Evolutionary conservation across 1,140 invertebrate genomes (phyloP), one percentile per base, ranked within the genome.

Genomic region (Procambarus clarkii): DNA sequence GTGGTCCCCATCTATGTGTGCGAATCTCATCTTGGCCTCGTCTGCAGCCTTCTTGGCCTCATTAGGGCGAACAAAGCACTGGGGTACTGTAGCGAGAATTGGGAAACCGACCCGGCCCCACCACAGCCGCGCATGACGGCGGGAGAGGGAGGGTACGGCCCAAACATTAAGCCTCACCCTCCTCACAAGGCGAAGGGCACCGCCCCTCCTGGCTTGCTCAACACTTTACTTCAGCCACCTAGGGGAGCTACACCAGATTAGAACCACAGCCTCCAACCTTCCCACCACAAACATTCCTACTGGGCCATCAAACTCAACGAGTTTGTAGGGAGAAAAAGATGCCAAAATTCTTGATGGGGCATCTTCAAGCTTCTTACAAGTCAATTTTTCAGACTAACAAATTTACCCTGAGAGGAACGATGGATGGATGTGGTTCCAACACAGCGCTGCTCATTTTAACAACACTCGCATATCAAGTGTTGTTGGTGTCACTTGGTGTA

Each of bases 1-100:
- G 94, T 99, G 99, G 95, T 99, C 99, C 45, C 99, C 99, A 95
- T 99, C 99, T 93, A 99, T 99, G 95, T 99, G 99, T 0, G 99
- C 99, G 95, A 99, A 99, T 88, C 98, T 96, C 97, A 99, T 98
- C 96, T 99, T 99, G 92, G 99, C 98, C 95, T 99, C 99, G 95
- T 99, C 99, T 4, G 99, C 98, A 79, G 98, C 98, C 95, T 99
- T 99, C 95, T 99, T 98, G n/a, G 97, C 97, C 95, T 99, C 99
- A 95, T 99, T 99, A 58, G 99, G 99, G 94, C 99, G 96, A 90
- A 99, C 98, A 96, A 99, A 99, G 95, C 98, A 99, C 96, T 99
- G 99, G 94, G 99, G 98, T 95, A 99, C 99, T 98, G 94, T 88
- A 93, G 92, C 85, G 92, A 94, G 93, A 93, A 90, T 91, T 83